Evolutionary conservation across 2,888 invertebrate species (phyloP).

Genomic region (Oscheius sp.): DNA sequence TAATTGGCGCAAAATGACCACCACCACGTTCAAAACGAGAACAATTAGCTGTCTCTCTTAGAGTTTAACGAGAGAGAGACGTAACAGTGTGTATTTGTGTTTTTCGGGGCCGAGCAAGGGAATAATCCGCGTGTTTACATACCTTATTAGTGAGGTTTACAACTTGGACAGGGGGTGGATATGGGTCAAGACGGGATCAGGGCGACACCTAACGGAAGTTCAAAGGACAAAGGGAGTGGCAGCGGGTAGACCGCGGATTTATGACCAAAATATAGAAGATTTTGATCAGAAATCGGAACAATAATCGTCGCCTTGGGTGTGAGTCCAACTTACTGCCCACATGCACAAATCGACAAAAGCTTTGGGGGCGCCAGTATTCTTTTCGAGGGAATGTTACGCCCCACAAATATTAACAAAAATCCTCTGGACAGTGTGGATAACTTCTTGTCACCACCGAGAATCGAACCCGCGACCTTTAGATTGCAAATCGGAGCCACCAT

Average conservation of each 20-base stretch:
- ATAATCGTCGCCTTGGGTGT: too few species aligned
- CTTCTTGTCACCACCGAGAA: too few species aligned
- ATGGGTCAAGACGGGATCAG: too few species aligned
- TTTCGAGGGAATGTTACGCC: too few species aligned
- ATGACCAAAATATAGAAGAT: neutral
- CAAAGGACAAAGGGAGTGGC: neutral
- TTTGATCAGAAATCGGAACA: too few species aligned
- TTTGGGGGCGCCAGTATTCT: too few species aligned
- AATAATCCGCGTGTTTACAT: constrained; percentile 26
- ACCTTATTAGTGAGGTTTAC: constrained; percentile 35
- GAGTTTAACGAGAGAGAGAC: constrained; percentile 3
- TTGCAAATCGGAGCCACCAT: too few species aligned
- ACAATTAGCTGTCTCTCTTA: constrained; percentile 22
- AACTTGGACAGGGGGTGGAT: neutral
- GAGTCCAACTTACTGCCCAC: too few species aligned
- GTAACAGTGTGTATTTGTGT: neutral
- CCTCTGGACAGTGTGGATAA: too few species aligned
- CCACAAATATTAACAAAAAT: too few species aligned
- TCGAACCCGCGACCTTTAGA: too few species aligned
- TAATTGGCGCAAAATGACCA: constrained; percentile 36
- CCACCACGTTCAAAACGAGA: constrained; percentile 35
- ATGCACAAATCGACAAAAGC: too few species aligned
- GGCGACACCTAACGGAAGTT: neutral
- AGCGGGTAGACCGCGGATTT: neutral
- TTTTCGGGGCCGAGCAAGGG: neutral